Conservation (phyloP, 1,140 invertebrate genomes). For the Zaprionus capensis region DNA sequence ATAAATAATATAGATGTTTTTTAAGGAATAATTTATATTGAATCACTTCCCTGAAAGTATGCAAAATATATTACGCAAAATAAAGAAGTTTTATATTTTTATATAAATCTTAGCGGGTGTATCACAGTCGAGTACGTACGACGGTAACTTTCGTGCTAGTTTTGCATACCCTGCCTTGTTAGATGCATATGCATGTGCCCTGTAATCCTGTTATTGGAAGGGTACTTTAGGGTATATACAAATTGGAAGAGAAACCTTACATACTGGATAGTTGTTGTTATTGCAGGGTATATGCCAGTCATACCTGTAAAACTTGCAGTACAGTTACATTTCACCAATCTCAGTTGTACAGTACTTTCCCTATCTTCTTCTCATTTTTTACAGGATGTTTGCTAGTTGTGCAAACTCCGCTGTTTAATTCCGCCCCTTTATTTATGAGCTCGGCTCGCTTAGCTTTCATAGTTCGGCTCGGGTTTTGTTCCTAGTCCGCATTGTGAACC, state of each 20-base stretch:
- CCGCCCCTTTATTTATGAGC: conserved; percentile 34
- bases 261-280: too few species aligned
- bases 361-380: neutral
- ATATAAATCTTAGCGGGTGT: too few species aligned
- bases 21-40: too few species aligned
- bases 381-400: neutral
- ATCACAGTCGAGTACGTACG: too few species aligned
- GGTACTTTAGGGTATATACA: neutral
- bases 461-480: conserved; percentile 7
- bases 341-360: neutral
- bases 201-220: neutral
- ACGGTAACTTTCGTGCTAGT: too few species aligned
- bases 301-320: neutral
- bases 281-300: neutral
- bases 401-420: conserved; percentile 19
- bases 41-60: too few species aligned
- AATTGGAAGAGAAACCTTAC: too few species aligned
- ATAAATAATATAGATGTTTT: too few species aligned
- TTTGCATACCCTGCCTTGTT: conserved; percentile 19
- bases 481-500: conserved; percentile 22
- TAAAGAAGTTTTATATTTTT: too few species aligned
- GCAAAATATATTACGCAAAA: too few species aligned
- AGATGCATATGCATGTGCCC: neutral
- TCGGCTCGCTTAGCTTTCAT: conserved; percentile 46
- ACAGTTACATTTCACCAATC: neutral